Conservation (phyloP, 2,888 invertebrate species). For the Aquatica leii region DNA sequence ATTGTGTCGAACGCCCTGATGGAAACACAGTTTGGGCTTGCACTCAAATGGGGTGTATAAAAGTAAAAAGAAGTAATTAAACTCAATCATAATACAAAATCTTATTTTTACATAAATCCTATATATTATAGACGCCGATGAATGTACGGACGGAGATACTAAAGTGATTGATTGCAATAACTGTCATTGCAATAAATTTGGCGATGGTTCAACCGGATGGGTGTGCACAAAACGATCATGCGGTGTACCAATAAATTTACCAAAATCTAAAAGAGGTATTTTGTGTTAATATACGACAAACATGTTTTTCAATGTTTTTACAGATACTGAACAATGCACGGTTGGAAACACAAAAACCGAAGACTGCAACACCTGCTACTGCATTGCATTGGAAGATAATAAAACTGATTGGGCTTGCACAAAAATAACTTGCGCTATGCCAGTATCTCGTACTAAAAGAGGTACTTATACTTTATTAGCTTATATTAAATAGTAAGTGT, state of each 20-base stretch:
- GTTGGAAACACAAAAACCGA: conserved; percentile 13
- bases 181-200: conserved; percentile 47
- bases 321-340: no score
- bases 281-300: no score
- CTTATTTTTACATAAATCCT: no score
- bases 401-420: conserved; percentile 21
- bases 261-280: neutral
- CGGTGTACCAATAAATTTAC: neutral
- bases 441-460: no score
- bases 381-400: conserved; percentile 48
- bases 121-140: conserved; percentile 17
- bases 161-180: conserved; percentile 40
- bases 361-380: conserved; percentile 33
- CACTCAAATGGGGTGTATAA: conserved; percentile 11
- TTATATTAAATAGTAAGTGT: conserved; percentile 30
- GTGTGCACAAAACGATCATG: conserved; percentile 60
- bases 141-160: neutral
- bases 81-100: neutral
- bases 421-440: neutral
- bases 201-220: conserved; percentile 54
- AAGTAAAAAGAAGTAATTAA: neutral
- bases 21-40: conserved; percentile 20
- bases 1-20: conserved; percentile 48
- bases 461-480: no score
- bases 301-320: no score